Conservation (phyloP, 2,888 invertebrate species). For the Rhagonycha fulva region DNA sequence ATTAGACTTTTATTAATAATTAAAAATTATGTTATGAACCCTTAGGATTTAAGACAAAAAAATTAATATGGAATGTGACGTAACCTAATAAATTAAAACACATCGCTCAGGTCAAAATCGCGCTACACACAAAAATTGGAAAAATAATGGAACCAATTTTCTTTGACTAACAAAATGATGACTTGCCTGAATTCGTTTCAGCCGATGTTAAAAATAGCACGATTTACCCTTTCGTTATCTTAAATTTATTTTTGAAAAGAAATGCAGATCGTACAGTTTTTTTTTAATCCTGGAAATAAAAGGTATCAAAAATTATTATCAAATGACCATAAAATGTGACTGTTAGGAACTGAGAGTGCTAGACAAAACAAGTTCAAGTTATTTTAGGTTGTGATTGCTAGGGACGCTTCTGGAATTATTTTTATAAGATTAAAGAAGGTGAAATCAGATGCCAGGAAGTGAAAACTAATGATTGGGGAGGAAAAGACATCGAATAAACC, state of each 20-base stretch:
- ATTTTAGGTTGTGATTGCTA: not conserved
- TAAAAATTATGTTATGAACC: not conserved
- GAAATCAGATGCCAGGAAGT: not conserved
- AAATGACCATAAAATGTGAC: not conserved
- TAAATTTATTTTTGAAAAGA: not conserved
- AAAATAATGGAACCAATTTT: not conserved
- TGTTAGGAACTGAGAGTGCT: not conserved
- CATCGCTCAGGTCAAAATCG: not conserved
- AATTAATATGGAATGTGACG: not conserved
- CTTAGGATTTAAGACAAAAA: not conserved
- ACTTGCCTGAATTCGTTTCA: not conserved
- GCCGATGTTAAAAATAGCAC: not conserved
- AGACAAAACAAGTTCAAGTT: not conserved
- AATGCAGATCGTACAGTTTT: not conserved
- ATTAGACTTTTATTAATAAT: not conserved
- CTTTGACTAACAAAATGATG: not conserved
- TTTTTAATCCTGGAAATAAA: not conserved
- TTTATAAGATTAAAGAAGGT: not conserved
- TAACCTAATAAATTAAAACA: not conserved
- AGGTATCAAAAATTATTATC: not conserved
- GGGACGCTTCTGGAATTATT: not conserved
- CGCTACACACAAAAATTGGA: not conserved
- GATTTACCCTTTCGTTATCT: not conserved
- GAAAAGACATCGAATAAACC: not conserved
- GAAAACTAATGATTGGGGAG: not conserved